phyloP scores from a whole-genome alignment of 2,113 vertebrate genomes.

The Aphyosemion australe region DNA sequence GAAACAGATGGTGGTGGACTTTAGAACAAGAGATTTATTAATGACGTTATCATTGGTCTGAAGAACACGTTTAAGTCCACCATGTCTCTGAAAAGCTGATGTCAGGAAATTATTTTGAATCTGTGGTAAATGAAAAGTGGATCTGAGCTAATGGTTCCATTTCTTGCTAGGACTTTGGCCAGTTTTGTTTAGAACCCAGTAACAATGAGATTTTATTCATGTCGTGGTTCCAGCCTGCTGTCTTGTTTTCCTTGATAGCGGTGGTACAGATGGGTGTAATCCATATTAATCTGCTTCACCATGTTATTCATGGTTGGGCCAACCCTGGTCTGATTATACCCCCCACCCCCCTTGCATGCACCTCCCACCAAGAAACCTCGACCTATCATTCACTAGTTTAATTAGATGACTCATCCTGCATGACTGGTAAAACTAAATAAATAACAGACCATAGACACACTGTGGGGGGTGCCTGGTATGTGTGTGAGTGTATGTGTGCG shows the following conservation, averaged over 20 bases:
- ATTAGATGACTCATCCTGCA: conserved; percentile 45
- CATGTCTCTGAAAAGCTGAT: too few species aligned
- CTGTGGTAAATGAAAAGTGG: too few species aligned
- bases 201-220: background rate
- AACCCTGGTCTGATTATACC: conserved; percentile 45
- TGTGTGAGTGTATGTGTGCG: too few species aligned
- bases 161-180: too few species aligned
- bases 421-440: background rate
- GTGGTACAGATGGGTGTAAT: conserved; percentile 59
- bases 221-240: background rate
- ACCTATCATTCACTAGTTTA: conserved; percentile 48
- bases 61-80: too few species aligned
- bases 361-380: conserved; percentile 16
- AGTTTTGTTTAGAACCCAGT: background rate
- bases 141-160: too few species aligned
- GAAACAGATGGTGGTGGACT: too few species aligned
- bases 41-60: too few species aligned
- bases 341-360: conserved; percentile 11
- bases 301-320: conserved; percentile 46
- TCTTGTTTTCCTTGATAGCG: conserved; percentile 47
- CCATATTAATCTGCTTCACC: conserved; percentile 61
- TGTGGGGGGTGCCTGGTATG: too few species aligned
- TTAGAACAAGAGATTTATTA: too few species aligned
- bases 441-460: too few species aligned
- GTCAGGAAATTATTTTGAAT: too few species aligned